Base-by-base conservation (phyloP, 2,888 invertebrate species). In the Proisotoma minuta region DNA sequence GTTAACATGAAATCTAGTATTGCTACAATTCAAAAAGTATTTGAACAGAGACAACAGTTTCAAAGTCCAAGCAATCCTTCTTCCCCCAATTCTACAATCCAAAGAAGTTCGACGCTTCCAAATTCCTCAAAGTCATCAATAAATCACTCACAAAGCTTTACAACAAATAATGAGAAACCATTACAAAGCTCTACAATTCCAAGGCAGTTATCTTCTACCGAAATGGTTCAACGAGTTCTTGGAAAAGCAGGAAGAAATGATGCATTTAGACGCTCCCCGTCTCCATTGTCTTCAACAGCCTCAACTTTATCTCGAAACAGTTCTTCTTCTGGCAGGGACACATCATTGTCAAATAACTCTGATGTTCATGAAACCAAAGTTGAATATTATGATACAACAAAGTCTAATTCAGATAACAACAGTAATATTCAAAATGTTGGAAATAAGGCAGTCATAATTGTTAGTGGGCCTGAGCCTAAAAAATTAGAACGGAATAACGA, bases 391-490 rank as follows among this genome's bases (percentile, higher is more conserved):
- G 60, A 59, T 1, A 48, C 59, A 24, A 64, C 56, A 20, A 54
- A 53, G 10, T 26, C 63, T n/a, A 49, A 43, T 22, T 20, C 60
- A n/a, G 15, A 20, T 29, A 50, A 20, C 48, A 22, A 51, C 22
- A 51, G 40, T 28, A 60, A 61, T 24, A 72, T 72, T 51, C 62
- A 68, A 29, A 72, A 66, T 64, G 68, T 69, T 10, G 71, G 69
- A 8, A 73, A 73, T 51, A 73, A 73, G 60, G 66, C 73, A 5
- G 70, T 72, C 28, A 73, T 73, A 18, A 72, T 71, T 52, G 69
- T 73, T 1, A 66, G 66, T 39, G 66, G 68, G 10, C 65, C 60
- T 8, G 65, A 62, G 0, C 26, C 18, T 10, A 29, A 29, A 10
- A 24, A 12, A 5, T 24, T 43, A 24, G 57, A 40, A 8, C 22